Conservation (phyloP, 2,888 invertebrate genomes). For the Meteorus colon region DNA sequence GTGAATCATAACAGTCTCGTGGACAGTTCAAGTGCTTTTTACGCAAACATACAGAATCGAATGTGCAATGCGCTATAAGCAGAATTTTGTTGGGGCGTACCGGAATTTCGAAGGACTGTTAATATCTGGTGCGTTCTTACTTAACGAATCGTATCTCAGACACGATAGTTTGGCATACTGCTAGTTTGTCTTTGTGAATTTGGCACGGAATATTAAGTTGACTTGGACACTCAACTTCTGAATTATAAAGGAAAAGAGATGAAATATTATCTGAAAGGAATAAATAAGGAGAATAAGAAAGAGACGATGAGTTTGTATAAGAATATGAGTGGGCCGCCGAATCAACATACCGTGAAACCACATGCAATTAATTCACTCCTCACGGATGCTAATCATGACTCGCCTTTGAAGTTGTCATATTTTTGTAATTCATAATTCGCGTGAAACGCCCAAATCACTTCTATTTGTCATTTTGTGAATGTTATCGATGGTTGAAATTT, state of each 20-base stretch:
- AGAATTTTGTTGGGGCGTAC: conserved; percentile 47
- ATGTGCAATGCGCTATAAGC: conserved; percentile 51
- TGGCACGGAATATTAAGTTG: conserved; percentile 59
- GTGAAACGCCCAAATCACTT: neutral
- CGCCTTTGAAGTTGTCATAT: conserved; percentile 26
- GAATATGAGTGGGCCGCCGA: conserved; percentile 26
- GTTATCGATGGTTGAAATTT: neutral
- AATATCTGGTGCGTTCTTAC: conserved; percentile 53
- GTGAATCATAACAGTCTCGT: conserved; percentile 13
- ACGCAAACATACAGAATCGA: conserved; percentile 47
- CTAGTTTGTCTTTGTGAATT: conserved; percentile 57
- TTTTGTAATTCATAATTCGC: conserved; percentile 20
- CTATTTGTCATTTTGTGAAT: conserved; percentile 3
- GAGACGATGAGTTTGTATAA: conserved; percentile 44
- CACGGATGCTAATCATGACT: conserved; percentile 35
- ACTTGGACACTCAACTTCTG: conserved; percentile 35
- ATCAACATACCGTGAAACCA: conserved; percentile 53
- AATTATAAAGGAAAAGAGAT: conserved; percentile 27
- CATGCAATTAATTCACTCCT: conserved; percentile 50
- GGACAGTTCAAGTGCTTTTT: conserved; percentile 22
- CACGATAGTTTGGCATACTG: conserved; percentile 59
- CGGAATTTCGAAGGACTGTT: conserved; percentile 53
- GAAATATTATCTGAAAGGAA: conserved; percentile 23
- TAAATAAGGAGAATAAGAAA: conserved; percentile 33
- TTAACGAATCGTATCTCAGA: conserved; percentile 63